phyloP scores from a whole-genome alignment of 2,888 invertebrate genomes.

The Dryocosmus kuriphilus region DNA sequence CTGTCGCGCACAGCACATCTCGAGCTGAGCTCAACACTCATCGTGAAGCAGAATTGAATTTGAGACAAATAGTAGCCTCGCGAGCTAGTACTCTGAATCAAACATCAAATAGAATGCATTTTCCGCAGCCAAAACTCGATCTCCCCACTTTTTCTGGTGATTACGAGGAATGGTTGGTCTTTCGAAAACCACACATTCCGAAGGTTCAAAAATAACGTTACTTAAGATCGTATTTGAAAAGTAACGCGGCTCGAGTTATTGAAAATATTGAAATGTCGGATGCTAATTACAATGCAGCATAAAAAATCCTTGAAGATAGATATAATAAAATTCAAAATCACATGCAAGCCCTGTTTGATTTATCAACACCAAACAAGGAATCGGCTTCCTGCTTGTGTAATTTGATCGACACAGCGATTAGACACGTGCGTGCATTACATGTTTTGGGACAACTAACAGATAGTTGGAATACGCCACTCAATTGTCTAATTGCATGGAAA shows the following conservation, averaged over 20 bases:
- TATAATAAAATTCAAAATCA: constrained; percentile 42
- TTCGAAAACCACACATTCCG: constrained; percentile 38
- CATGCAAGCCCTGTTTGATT: constrained; percentile 44
- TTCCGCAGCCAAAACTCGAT: no score
- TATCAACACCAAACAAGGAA: constrained; percentile 42
- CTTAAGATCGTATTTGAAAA: constrained; percentile 45
- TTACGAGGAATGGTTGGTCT: constrained; percentile 44
- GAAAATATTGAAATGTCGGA: constrained; percentile 35
- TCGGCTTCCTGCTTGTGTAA: constrained; percentile 10
- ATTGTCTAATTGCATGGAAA: not conserved
- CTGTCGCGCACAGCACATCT: no score
- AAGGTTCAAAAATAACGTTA: constrained; percentile 47
- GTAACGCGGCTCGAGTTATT: constrained; percentile 43
- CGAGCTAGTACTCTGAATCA: no score
- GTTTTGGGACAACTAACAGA: constrained; percentile 36
- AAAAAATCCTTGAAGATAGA: no score
- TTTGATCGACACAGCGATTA: constrained; percentile 31
- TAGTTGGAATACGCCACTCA: constrained; percentile 38
- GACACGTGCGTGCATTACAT: constrained; percentile 43
- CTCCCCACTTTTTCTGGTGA: no score
- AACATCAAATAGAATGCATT: no score
- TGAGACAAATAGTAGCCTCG: no score
- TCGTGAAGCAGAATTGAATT: no score
- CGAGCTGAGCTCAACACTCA: no score
- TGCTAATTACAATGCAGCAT: not conserved